Evolutionary conservation across 2,797 vertebrate genomes (phyloP).

Genomic region (Acanthis flammea): DNA sequence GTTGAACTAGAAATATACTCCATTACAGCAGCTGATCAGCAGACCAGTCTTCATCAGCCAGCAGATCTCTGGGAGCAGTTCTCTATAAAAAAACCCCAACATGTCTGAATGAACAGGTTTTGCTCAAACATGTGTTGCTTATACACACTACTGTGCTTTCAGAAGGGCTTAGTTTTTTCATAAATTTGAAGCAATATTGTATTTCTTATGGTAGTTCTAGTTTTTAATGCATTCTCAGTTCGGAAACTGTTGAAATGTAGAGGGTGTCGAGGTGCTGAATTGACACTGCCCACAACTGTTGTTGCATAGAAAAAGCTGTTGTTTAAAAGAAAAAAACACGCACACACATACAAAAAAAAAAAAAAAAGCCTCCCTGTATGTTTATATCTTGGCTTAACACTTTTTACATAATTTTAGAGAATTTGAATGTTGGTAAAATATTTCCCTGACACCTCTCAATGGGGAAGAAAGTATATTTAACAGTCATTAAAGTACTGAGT

Average conservation of each 20-base stretch:
- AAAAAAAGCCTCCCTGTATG: not conserved
- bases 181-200: not conserved
- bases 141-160: not conserved
- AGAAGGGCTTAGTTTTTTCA: not conserved
- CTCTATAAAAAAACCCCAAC: not conserved
- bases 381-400: not conserved
- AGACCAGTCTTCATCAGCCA: not conserved
- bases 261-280: not conserved
- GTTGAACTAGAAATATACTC: not conserved
- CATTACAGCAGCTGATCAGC: not conserved
- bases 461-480: not conserved
- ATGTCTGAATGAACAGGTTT: not conserved
- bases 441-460: not conserved
- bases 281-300: not conserved
- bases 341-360: fast-evolving
- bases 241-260: not conserved
- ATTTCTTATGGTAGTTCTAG: not conserved
- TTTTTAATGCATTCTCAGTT: not conserved
- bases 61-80: not conserved
- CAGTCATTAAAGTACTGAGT: not conserved
- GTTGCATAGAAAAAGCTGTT: not conserved
- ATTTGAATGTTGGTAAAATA: not conserved
- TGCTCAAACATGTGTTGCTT: not conserved
- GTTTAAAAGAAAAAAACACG: not conserved
- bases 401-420: not conserved